Percentiles rank a stretch among this genome's conserved stretches.
Conservation (phyloP, 2,113 vertebrate genomes). For the Rattus norvegicus region GRCr8 NC_086031.1:15843501-15844000, state of each 20-base stretch:
- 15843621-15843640: too few relatives aligned
- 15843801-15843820: not conserved
- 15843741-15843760: not conserved
- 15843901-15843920: conserved; percentile 32
- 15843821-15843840: not conserved
- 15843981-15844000: not conserved
- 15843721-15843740: not conserved
- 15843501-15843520: not conserved
- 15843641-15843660: not conserved
- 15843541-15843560: not conserved
- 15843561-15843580: too few relatives aligned
- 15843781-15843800: not conserved
- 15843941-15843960: not conserved
- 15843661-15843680: not conserved
- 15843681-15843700: too few relatives aligned
- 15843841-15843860: conserved; percentile 21
- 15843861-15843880: not conserved
- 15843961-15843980: not conserved
- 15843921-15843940: not conserved
- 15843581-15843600: not conserved
- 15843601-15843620: not conserved
- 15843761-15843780: not conserved
- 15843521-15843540: not conserved
- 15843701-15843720: not conserved
- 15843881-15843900: not conserved